A percentile compares a stretch with the other conserved stretches of the same genome.
Conservation (phyloP, 2,888 invertebrate genomes). For the Adelphocoris suturalis region DNA sequence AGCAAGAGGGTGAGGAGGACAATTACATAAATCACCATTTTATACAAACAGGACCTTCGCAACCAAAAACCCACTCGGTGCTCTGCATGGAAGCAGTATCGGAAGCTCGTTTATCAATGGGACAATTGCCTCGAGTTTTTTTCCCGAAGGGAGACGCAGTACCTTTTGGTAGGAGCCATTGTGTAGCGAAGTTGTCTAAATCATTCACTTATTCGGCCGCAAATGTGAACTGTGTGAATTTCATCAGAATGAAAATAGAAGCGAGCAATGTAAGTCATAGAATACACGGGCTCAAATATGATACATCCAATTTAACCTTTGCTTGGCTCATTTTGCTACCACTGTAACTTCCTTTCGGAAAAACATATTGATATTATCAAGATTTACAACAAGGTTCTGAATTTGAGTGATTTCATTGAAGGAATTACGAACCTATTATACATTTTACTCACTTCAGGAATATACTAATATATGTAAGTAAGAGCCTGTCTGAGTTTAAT, state of each 20-base stretch:
- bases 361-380: too few relatives aligned
- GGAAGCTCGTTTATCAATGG: conserved; percentile 42
- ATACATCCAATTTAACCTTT: too few relatives aligned
- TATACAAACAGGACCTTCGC: conserved; percentile 28
- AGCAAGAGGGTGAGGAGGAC: not conserved
- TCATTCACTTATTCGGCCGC: not conserved
- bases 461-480: too few relatives aligned
- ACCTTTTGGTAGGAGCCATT: conserved; percentile 27
- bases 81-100: conserved; percentile 23
- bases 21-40: conserved; percentile 42
- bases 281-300: too few relatives aligned
- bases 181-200: conserved; percentile 27
- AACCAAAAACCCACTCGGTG: conserved; percentile 28
- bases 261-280: too few relatives aligned
- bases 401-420: too few relatives aligned
- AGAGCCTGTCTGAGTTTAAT: too few relatives aligned
- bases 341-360: too few relatives aligned
- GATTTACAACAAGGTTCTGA: too few relatives aligned
- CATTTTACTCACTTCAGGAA: too few relatives aligned
- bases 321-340: too few relatives aligned
- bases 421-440: too few relatives aligned
- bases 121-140: conserved; percentile 34
- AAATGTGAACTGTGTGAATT: not conserved
- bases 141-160: not conserved
- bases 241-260: not conserved